phyloP scores from a whole-genome alignment of 2,888 invertebrate species.

The Cerastoderma edule region DNA sequence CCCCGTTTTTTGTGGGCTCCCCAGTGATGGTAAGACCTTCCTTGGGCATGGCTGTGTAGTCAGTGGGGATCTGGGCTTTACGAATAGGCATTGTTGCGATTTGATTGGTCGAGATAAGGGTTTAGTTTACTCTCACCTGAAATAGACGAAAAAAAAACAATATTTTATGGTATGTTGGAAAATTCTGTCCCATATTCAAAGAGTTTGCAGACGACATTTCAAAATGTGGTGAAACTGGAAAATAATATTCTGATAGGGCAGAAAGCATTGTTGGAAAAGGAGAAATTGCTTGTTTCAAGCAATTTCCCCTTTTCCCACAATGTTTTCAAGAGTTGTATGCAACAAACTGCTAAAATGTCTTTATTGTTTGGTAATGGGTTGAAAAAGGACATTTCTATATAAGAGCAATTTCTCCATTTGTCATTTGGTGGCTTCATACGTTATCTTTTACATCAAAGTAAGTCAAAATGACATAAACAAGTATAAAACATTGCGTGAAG shows the following conservation, averaged over 20 bases:
- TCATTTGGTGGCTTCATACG: no score
- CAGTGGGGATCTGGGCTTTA: slow-evolving; percentile 44
- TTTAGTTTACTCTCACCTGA: slow-evolving; percentile 16
- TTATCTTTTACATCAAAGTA: no score
- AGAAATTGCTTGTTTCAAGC: not conserved
- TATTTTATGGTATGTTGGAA: not conserved
- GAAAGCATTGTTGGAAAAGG: not conserved
- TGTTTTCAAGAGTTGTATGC: no score
- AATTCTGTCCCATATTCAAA: not conserved
- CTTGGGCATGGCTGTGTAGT: slow-evolving; percentile 55
- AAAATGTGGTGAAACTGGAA: not conserved
- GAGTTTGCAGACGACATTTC: not conserved
- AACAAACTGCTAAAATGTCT: no score
- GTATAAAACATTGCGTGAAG: not conserved
- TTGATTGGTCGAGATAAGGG: slow-evolving; percentile 28
- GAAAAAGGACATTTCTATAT: no score
- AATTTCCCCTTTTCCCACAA: no score
- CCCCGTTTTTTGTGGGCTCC: slow-evolving; percentile 43
- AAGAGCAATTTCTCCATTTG: no score
- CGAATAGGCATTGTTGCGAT: slow-evolving; percentile 42
- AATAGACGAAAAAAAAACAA: not conserved
- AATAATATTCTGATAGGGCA: not conserved
- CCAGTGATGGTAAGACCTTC: slow-evolving; percentile 30
- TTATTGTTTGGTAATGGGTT: no score
- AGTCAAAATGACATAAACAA: not conserved